Conservation (phyloP, 2,888 invertebrate genomes). For the Mactromeris polynyma region DNA sequence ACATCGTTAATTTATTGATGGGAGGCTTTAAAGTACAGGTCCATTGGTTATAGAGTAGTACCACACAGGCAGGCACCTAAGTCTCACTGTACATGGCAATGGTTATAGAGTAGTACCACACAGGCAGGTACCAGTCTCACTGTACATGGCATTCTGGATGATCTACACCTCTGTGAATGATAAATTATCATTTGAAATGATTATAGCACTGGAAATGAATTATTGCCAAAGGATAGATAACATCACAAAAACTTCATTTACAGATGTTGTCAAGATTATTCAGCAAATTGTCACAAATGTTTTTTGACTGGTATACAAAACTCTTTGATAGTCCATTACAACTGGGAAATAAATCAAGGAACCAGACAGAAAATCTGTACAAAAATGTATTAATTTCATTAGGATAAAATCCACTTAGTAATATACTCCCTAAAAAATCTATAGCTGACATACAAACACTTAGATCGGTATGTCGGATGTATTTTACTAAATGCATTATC, state of each 20-base stretch:
- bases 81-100: no score
- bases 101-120: no score
- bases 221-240: background rate
- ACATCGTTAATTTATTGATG: no score
- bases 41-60: no score
- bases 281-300: slow-evolving; percentile 3
- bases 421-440: background rate
- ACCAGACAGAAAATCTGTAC: slow-evolving; percentile 18
- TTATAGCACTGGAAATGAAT: background rate
- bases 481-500: background rate
- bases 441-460: background rate
- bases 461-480: background rate
- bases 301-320: background rate
- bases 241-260: slow-evolving; percentile 6
- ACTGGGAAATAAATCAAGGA: background rate
- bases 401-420: slow-evolving; percentile 16
- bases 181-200: background rate
- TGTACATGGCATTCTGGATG: background rate
- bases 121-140: background rate
- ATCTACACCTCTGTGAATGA: background rate
- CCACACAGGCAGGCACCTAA: no score
- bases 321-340: background rate
- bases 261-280: background rate
- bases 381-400: slow-evolving; percentile 6
- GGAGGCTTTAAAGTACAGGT: no score